Percentiles rank a stretch among this genome's conserved stretches.
Conservation (phyloP, 2,797 vertebrate genomes). For the Pogoniulus pusillus region DNA sequence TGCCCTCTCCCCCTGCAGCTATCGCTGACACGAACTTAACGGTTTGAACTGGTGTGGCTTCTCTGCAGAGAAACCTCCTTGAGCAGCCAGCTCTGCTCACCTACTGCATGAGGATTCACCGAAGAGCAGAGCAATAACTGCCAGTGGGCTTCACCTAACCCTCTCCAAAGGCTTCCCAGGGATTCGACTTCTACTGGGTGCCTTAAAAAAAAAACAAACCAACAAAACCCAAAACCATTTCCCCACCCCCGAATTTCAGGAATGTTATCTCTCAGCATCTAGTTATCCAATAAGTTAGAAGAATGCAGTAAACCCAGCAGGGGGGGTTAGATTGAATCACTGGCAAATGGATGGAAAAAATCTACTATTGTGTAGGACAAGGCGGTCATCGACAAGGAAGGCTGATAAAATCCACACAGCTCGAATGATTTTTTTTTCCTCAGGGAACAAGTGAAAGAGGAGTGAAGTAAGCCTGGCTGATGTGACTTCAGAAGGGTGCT, state of each 20-base stretch:
- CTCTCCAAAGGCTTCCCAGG: constrained; percentile 59
- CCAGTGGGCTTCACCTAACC: constrained; percentile 35
- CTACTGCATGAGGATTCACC: background rate
- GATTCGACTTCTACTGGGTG: constrained; percentile 2
- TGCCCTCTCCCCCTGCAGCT: background rate
- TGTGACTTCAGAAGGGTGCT: background rate
- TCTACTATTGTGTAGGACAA: constrained; percentile 73
- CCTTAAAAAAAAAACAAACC: too few relatives aligned
- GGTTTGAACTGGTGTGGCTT: background rate
- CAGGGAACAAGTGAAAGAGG: background rate
- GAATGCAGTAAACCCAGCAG: constrained; percentile 82
- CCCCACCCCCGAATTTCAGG: constrained; percentile 78
- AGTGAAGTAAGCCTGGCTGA: background rate
- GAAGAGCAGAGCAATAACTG: background rate
- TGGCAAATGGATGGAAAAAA: constrained; percentile 79
- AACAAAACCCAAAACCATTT: background rate
- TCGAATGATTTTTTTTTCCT: background rate
- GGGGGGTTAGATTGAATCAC: constrained; percentile 79
- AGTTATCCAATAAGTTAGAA: constrained; percentile 84
- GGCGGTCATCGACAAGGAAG: constrained; percentile 28
- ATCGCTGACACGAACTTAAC: background rate
- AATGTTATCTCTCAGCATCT: constrained; percentile 84
- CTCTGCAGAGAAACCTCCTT: background rate
- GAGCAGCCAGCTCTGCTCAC: background rate
- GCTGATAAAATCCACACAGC: constrained; percentile 52